Conservation (phyloP, 2,888 invertebrate genomes). For the Eudasyphora cyanicolor region DNA sequence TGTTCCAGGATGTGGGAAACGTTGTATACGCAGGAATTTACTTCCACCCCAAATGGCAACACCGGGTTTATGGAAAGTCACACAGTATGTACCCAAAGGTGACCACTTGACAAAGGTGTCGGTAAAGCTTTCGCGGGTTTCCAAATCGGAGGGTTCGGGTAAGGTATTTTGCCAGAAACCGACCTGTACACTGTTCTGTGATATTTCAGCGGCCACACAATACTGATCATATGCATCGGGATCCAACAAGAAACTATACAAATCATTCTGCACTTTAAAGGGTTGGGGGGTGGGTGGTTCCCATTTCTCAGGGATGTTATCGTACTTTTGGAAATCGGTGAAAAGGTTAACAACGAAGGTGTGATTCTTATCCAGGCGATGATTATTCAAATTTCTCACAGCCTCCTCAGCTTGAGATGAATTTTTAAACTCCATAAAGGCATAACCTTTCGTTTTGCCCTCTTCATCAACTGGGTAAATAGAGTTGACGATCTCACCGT, state of each 20-base stretch:
- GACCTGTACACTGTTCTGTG: conserved; percentile 87
- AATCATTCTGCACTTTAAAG: conserved; percentile 94
- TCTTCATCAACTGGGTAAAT: conserved; percentile 91
- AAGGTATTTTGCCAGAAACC: conserved; percentile 94
- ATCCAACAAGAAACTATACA: conserved; percentile 95
- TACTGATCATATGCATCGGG: conserved; percentile 98
- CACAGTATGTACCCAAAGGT: conserved; percentile 96
- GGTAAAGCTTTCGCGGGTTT: conserved; percentile 95
- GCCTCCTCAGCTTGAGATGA: conserved; percentile 93
- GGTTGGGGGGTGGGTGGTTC: conserved; percentile 93
- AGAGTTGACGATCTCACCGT: conserved; percentile 92
- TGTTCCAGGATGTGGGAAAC: conserved; percentile 93
- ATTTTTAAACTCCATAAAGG: conserved; percentile 94
- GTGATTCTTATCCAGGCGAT: conserved; percentile 97
- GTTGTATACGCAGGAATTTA: conserved; percentile 93
- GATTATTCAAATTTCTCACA: conserved; percentile 92
- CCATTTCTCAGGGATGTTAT: conserved; percentile 95
- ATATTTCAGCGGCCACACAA: conserved; percentile 92
- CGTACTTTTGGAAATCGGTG: conserved; percentile 96
- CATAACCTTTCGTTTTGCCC: conserved; percentile 94
- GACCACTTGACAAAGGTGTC: conserved; percentile 99
- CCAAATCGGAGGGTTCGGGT: conserved; percentile 90
- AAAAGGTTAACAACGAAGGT: conserved; percentile 96
- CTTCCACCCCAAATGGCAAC: conserved; percentile 99
- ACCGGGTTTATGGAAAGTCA: conserved; percentile 97